A percentile compares a stretch with the other conserved stretches of the same genome.
Conservation (phyloP, 2,113 vertebrate genomes). For the Podiceps cristatus region DNA sequence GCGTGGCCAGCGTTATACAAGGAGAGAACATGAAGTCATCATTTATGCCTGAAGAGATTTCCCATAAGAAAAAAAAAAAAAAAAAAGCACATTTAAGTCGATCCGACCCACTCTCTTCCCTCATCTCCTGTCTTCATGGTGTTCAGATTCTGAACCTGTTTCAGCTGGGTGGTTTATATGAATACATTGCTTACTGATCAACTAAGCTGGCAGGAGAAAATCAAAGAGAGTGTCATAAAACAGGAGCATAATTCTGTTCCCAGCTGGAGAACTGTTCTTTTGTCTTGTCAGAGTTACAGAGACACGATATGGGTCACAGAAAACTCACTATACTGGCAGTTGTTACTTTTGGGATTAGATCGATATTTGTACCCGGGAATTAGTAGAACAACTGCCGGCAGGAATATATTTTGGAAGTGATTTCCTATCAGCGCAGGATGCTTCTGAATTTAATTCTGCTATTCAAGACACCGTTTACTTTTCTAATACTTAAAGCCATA, state of each 20-base stretch:
- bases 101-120: neutral
- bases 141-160: neutral
- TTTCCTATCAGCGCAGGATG: slow-evolving; percentile 15
- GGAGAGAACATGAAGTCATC: neutral
- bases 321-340: neutral
- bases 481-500: slow-evolving; percentile 52
- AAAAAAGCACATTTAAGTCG: neutral
- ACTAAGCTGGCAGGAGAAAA: neutral
- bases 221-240: slow-evolving; percentile 37
- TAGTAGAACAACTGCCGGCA: slow-evolving; percentile 42
- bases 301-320: neutral
- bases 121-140: neutral
- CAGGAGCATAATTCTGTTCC: slow-evolving; percentile 9
- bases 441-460: slow-evolving; percentile 59
- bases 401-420: slow-evolving; percentile 27
- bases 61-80: neutral
- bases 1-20: neutral
- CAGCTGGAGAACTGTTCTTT: slow-evolving; percentile 6
- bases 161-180: neutral
- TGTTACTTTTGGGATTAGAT: slow-evolving; percentile 62
- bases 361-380: slow-evolving; percentile 35
- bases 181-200: slow-evolving; percentile 22
- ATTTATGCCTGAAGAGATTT: neutral
- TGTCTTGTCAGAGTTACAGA: neutral
- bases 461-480: slow-evolving; percentile 50